A percentile compares a stretch with the other conserved stretches of the same genome.
Conservation (phyloP, 2,797 vertebrate genomes). For the Peromyscus attwateri region DNA sequence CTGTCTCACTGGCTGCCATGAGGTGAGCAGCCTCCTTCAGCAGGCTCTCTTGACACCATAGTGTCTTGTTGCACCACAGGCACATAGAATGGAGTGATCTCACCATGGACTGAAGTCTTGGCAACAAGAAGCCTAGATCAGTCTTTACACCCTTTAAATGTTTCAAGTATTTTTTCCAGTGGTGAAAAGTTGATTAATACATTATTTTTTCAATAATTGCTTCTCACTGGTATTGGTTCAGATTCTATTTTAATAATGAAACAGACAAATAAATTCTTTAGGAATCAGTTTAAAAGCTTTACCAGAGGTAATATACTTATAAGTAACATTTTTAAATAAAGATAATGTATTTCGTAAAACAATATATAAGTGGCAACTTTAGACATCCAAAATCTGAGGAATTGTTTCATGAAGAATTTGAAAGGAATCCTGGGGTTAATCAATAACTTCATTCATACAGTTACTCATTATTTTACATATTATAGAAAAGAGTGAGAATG, state of each 20-base stretch:
- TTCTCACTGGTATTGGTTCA: neutral
- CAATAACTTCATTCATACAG: neutral
- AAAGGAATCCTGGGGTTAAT: neutral
- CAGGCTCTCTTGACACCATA: too few species aligned
- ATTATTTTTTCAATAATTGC: neutral
- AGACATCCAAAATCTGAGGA: neutral
- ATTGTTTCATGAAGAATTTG: neutral
- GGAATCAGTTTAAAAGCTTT: neutral
- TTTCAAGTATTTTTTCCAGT: neutral
- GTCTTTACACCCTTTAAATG: neutral
- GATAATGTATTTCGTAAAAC: neutral
- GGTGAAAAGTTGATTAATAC: neutral
- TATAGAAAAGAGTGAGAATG: neutral
- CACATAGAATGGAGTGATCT: neutral
- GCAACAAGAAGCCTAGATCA: neutral
- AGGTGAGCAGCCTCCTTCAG: too few species aligned
- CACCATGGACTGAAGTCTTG: neutral
- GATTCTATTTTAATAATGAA: neutral
- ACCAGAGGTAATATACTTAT: neutral
- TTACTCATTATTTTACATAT: neutral
- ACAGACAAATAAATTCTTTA: conserved; percentile 9
- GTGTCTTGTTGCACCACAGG: neutral
- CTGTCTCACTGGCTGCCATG: neutral
- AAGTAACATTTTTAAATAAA: conserved; percentile 19
- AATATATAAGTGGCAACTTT: neutral